Conservation (phyloP, 1,140 invertebrate genomes). For the Rhagoletis zephyria region DNA sequence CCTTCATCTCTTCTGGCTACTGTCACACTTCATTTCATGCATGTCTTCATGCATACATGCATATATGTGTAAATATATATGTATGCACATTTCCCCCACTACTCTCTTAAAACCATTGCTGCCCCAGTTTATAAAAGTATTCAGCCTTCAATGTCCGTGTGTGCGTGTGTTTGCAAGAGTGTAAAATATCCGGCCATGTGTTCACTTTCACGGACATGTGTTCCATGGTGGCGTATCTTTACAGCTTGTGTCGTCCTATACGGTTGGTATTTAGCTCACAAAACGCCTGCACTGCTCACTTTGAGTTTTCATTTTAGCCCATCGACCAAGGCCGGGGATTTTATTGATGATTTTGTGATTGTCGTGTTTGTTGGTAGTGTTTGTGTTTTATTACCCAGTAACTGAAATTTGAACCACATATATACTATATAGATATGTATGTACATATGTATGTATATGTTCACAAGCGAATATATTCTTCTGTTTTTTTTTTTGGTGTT, state of each 20-base stretch:
- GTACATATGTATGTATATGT: not conserved
- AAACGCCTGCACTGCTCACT: not conserved
- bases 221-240: not conserved
- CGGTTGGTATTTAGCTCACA: not conserved
- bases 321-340: not conserved
- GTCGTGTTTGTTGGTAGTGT: not conserved
- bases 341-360: slow-evolving; percentile 18
- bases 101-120: too few relatives aligned
- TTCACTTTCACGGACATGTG: not conserved
- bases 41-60: too few relatives aligned
- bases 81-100: too few relatives aligned
- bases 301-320: not conserved
- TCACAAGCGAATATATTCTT: not conserved
- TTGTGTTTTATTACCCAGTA: not conserved
- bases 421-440: not conserved
- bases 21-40: slow-evolving; percentile 26
- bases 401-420: not conserved
- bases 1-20: not conserved
- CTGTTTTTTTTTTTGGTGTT: too few relatives aligned
- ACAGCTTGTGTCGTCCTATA: not conserved
- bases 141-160: not conserved
- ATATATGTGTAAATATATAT: too few relatives aligned
- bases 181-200: not conserved
- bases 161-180: not conserved
- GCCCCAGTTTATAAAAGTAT: too few relatives aligned